Evolutionary conservation across 2,888 invertebrate species (phyloP).

Genomic region (Chymomyza procnemis): DNA sequence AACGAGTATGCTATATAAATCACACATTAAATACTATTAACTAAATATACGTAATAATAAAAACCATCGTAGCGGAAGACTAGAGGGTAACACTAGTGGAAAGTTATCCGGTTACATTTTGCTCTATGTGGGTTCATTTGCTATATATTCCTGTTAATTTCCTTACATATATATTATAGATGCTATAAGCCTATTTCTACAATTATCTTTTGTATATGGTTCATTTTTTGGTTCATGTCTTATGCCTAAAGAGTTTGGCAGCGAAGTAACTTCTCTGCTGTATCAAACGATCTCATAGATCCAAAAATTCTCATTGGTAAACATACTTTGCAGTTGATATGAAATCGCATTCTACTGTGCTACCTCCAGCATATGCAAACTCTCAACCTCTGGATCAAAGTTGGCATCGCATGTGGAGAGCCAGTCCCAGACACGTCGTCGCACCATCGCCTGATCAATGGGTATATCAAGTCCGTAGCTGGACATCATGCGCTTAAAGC

Average conservation of each 20-base stretch:
- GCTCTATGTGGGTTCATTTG: background rate
- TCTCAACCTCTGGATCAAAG: slow-evolving; percentile 76
- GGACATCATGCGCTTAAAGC: slow-evolving; percentile 80
- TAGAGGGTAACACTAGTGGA: slow-evolving; percentile 72
- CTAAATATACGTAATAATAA: slow-evolving; percentile 30
- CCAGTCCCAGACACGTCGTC: slow-evolving; percentile 84
- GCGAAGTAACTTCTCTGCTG: slow-evolving; percentile 37
- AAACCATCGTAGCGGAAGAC: slow-evolving; percentile 62
- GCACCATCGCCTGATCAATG: slow-evolving; percentile 82
- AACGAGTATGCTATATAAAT: slow-evolving; percentile 52
- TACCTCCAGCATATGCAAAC: slow-evolving; percentile 69
- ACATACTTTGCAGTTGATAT: background rate
- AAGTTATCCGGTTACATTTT: slow-evolving; percentile 58
- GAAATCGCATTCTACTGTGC: slow-evolving; percentile 42
- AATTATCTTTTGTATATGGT: slow-evolving; percentile 19
- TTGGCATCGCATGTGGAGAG: slow-evolving; percentile 81
- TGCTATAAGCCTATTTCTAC: background rate
- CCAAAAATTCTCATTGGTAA: slow-evolving; percentile 41
- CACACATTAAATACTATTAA: slow-evolving; percentile 47
- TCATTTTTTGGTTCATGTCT: slow-evolving; percentile 19
- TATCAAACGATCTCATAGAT: slow-evolving; percentile 27
- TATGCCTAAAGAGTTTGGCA: slow-evolving; percentile 1
- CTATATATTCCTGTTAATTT: background rate
- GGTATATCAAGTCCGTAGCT: slow-evolving; percentile 83
- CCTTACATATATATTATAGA: background rate